phyloP scores from a whole-genome alignment of 2,797 vertebrate genomes.

The Danio choprae region DNA sequence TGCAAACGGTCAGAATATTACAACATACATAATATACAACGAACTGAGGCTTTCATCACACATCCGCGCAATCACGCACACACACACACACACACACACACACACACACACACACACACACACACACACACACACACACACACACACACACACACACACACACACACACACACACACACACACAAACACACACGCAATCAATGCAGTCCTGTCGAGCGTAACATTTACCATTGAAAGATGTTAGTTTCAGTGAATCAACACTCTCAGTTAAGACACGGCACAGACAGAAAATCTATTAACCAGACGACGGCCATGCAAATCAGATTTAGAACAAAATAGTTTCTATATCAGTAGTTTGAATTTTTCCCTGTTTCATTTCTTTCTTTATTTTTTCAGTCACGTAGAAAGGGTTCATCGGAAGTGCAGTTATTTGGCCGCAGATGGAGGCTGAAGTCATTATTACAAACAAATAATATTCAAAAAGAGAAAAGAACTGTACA shows the following conservation, averaged over 20 bases:
- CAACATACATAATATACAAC: conserved; percentile 46
- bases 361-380: conserved; percentile 17
- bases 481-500: conserved; percentile 35
- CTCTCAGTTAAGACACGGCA: conserved; percentile 46
- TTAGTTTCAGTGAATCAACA: conserved; percentile 44
- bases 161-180: conserved; percentile 43
- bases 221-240: conserved; percentile 56
- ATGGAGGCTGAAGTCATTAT: conserved; percentile 42
- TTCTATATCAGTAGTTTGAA: conserved; percentile 43
- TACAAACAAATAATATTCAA: conserved; percentile 42
- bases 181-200: conserved; percentile 34
- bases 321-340: conserved; percentile 53
- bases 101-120: too few species aligned
- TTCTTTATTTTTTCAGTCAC: conserved; percentile 32
- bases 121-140: conserved; percentile 47
- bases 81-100: conserved; percentile 41
- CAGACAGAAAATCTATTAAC: conserved; percentile 49
- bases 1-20: conserved; percentile 51
- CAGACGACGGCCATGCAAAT: conserved; percentile 58
- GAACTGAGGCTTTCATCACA: conserved; percentile 16
- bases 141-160: conserved; percentile 42
- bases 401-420: conserved; percentile 38
- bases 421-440: conserved; percentile 49
- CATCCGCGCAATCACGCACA: conserved; percentile 41
- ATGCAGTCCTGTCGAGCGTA: conserved; percentile 39